These are phyloP conservation scores for Drosophila macrospina DNA, from an alignment of 2,888 invertebrate genomes.

Conservation along the genomic window DNA sequence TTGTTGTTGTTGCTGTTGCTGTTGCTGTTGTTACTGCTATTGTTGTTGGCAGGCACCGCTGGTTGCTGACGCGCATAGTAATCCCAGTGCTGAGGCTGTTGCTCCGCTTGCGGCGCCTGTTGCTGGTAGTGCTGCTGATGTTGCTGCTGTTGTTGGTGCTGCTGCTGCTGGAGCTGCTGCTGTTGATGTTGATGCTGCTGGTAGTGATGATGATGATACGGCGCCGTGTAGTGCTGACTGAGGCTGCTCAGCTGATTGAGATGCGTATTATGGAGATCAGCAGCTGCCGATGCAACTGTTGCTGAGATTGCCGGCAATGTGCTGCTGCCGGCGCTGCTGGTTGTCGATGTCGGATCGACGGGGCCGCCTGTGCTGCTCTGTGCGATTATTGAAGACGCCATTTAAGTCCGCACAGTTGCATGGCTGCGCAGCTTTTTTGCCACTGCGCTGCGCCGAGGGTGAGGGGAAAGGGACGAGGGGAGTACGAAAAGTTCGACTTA, in stretches of 20 bases:
- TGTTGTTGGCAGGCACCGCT: conserved; percentile 56
- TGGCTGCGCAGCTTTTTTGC: conserved; percentile 76
- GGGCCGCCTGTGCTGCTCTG: conserved; percentile 83
- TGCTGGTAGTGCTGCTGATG: conserved; percentile 56
- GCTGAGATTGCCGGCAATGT: conserved; percentile 58
- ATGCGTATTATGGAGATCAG: conserved; percentile 81
- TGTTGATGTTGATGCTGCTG: conserved; percentile 64
- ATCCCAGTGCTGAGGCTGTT: conserved; percentile 82
- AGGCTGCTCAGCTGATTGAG: conserved; percentile 83
- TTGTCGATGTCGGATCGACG: conserved; percentile 78
- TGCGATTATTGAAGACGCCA: conserved; percentile 85
- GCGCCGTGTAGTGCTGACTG: conserved; percentile 81
- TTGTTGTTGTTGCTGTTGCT: conserved; percentile 69
- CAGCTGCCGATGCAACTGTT: conserved; percentile 62
- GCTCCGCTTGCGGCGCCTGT: conserved; percentile 65
- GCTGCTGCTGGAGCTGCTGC: conserved; percentile 61
- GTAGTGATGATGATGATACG: conserved; percentile 72
- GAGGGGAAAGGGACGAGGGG: conserved; percentile 8
- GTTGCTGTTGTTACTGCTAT: conserved; percentile 63
- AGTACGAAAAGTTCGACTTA: conserved; percentile 12
- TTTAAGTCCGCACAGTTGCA: conserved; percentile 82
- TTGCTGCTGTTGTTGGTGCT: conserved; percentile 62
- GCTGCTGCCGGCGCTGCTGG: conserved; percentile 54
- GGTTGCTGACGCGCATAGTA: conserved; percentile 83
- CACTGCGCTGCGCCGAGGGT: conserved; percentile 36